Base-by-base conservation (phyloP, 1,140 invertebrate genomes). In the Saccostrea cuccullata region DNA sequence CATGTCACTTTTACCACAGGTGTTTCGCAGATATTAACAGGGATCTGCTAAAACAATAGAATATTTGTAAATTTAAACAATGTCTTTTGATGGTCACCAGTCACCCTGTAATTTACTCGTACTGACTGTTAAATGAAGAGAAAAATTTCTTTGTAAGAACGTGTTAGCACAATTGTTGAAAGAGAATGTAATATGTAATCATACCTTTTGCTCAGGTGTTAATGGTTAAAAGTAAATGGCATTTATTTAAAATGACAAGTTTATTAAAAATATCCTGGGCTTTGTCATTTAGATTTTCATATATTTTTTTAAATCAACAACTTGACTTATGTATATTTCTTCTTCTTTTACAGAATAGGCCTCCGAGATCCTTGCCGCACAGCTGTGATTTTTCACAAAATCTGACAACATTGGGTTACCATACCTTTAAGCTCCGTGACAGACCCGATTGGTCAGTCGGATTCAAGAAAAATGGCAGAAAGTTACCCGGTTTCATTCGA, bases 381-480 rank as follows among this genome's bases (percentile, higher is more conserved):
- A 77, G 70, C 30, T 77, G 70, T 26, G 70, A 77, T 77, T 77
- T 77, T 77, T 77, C 70, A 30, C 70, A 77, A 77, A 77, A 77
- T 77, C 70, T 77, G 26, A 77, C 70, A 36, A 26, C 26, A 30
- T 26, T 12, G 11, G 70, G 70, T 11, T 77, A 36, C 13, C 26
- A 77, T 77, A 77, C 70, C 11, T 77, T 77, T 30, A 77, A 77
- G 26, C 70, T 77, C 70, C 70, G 70, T 30, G 70, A 77, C 12
- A 77, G 15, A 77, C 70, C 70, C 9, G 70, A 77, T 4, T 77
- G 70, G 70, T 77, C 70, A 26, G 26, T 77, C 15, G 70, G 70
- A 77, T 77, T 77, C 26, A 77, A 30, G 70, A 77, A 36, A 30
- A 77, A 30, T 12, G 70, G 70, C 26, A 77, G 30, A 26, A 77